Conservation (phyloP, 2,797 vertebrate species). For the Acanthiza pusilla region DNA sequence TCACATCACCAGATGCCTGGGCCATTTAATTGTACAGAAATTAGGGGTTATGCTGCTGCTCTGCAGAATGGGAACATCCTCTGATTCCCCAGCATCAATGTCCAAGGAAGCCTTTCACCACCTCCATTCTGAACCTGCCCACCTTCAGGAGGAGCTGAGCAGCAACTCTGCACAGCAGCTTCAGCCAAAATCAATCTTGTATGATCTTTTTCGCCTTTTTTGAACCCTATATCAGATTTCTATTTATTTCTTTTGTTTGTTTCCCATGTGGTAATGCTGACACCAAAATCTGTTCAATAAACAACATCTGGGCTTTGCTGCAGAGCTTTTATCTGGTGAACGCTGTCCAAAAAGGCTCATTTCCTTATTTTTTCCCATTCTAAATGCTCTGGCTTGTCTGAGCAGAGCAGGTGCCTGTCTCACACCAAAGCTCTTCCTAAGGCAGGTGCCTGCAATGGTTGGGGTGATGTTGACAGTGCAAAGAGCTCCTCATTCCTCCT, state of each 20-base stretch:
- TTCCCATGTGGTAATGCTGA: no score
- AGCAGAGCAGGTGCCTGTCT: no score
- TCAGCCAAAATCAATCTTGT: background rate
- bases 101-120: conserved; percentile 26
- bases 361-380: background rate
- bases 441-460: background rate
- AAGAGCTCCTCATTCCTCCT: no score
- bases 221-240: background rate
- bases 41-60: conserved; percentile 22
- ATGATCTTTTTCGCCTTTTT: background rate
- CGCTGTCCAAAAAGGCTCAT: background rate
- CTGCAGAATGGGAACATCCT: conserved; percentile 47
- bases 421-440: background rate
- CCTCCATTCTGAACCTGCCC: conserved; percentile 51
- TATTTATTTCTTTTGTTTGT: background rate
- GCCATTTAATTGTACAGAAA: background rate
- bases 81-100: conserved; percentile 45
- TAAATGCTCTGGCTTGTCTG: background rate
- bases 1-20: background rate
- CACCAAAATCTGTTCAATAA: no score
- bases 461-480: no score
- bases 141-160: background rate
- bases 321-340: background rate
- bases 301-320: background rate
- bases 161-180: background rate